Evolutionary conservation across 2,113 vertebrate species (phyloP), one percentile per base, ranked within the genome.

Genomic region (Nibea albiflora): DNA sequence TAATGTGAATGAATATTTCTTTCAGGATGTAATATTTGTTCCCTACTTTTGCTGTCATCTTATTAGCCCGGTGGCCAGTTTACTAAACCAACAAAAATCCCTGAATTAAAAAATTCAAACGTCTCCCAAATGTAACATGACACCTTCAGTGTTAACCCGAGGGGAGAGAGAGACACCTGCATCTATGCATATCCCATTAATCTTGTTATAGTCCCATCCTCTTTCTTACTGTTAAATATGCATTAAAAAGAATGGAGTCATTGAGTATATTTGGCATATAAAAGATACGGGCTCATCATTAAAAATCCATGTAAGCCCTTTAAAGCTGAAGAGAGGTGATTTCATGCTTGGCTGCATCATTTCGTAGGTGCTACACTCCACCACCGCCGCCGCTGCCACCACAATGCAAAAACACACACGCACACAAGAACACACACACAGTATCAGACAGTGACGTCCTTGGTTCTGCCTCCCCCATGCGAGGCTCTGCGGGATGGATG

Each of bases 271-370:
- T 94, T 95, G 92, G 92, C 90, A 87, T 92, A 93, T 92, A 93
- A 94, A 94, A 94, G 94, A 94, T 94, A 95, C 84, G 86, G 91
- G 90, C 92, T 93, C 89, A 87, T 95, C 93, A 95, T 95, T 95
- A 95, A 95, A 95, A 95, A 94, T 91, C 92, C 92, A 93, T 93
- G 94, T 94, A 93, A 93, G 89, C 91, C 92, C 92, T 93, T 94
- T 93, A 93, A 92, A 94, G 88, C 90, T 85, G 92, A 92, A 91
- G 91, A 92, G 94, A 95, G 94, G 92, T 96, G 95, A 95, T 96
- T 96, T 95, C 94, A 95, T 84, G 94, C 94, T 85, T 84, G 85
- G 87, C 84, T 91, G 92, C 91, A 66, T 90, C 65, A 65, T 89
- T 93, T 85, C 82, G 75, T 83, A 86, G 88, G 87, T 79, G 80